Evolutionary conservation across 2,888 invertebrate genomes (phyloP).

Genomic region (Latheticus oryzae): DNA sequence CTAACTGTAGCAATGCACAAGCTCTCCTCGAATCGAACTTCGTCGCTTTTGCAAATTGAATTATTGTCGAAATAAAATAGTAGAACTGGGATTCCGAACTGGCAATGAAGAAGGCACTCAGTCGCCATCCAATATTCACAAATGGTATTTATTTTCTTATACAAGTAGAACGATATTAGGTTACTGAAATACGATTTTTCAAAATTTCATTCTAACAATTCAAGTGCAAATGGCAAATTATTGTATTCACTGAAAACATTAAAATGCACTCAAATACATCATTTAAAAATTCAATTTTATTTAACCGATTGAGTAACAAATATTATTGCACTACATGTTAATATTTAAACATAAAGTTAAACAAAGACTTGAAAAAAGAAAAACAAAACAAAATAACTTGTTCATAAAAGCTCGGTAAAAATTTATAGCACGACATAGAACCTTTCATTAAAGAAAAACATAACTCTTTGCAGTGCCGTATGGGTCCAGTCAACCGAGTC

Average conservation of each 20-base stretch:
- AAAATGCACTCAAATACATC: slow-evolving; percentile 3
- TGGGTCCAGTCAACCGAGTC: slow-evolving; percentile 7
- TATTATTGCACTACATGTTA: too few species aligned
- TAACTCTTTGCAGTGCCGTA: slow-evolving; percentile 22
- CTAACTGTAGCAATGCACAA: slow-evolving; percentile 45
- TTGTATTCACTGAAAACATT: slow-evolving; percentile 17
- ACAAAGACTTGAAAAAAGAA: slow-evolving; percentile 14
- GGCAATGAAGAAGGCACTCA: slow-evolving; percentile 53
- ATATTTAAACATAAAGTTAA: slow-evolving; percentile 13
- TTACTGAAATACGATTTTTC: slow-evolving; percentile 48
- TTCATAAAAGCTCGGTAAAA: slow-evolving; percentile 30
- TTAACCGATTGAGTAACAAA: too few species aligned
- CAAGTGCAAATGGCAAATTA: slow-evolving; percentile 34
- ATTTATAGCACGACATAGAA: slow-evolving; percentile 30
- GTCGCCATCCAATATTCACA: slow-evolving; percentile 54
- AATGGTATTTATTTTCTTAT: slow-evolving; percentile 54
- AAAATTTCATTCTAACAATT: slow-evolving; percentile 44
- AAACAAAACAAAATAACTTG: slow-evolving; percentile 22
- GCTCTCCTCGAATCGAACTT: slow-evolving; percentile 49
- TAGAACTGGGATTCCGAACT: slow-evolving; percentile 50
- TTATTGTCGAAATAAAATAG: slow-evolving; percentile 54
- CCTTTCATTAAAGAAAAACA: slow-evolving; percentile 31
- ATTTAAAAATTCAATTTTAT: background rate
- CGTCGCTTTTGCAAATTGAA: slow-evolving; percentile 55
- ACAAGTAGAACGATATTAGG: slow-evolving; percentile 49